These are phyloP conservation scores for Nicator chloris DNA, from an alignment of 2,113 vertebrate genomes.

Conservation along the genomic window DNA sequence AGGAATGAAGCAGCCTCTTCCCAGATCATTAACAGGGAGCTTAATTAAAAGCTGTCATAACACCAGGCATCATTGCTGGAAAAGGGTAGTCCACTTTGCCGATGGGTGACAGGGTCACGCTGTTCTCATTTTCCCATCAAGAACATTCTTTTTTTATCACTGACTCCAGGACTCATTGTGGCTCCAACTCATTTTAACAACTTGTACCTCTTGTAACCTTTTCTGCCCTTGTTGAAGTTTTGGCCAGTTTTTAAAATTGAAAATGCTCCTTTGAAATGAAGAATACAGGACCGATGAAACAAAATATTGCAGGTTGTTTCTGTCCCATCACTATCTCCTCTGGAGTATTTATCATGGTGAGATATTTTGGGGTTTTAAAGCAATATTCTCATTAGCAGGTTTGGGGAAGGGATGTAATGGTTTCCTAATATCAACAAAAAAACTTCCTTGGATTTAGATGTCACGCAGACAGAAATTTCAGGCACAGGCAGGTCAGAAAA, in stretches of 20 bases:
- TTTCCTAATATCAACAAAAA: background rate
- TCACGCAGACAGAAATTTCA: background rate
- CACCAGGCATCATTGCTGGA: background rate
- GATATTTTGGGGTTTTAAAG: background rate
- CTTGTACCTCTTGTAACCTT: background rate
- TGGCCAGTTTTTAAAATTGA: background rate
- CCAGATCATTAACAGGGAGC: slow-evolving; percentile 42
- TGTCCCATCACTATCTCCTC: background rate
- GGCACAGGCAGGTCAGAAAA: background rate
- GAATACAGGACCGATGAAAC: background rate
- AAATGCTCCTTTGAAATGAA: background rate
- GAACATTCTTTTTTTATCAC: background rate
- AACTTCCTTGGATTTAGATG: background rate
- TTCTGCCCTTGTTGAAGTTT: background rate
- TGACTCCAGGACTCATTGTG: background rate
- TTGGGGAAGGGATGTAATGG: background rate
- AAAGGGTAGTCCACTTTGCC: slow-evolving; percentile 10
- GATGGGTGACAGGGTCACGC: background rate
- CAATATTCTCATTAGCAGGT: background rate
- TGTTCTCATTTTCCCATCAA: background rate
- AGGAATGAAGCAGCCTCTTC: slow-evolving; percentile 37
- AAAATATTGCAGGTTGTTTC: background rate
- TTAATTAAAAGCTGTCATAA: slow-evolving; percentile 62
- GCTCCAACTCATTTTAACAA: background rate
- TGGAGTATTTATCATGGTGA: background rate